phyloP scores from a whole-genome alignment of 2,888 invertebrate species.

The Ommatoiulus sabulosus region DNA sequence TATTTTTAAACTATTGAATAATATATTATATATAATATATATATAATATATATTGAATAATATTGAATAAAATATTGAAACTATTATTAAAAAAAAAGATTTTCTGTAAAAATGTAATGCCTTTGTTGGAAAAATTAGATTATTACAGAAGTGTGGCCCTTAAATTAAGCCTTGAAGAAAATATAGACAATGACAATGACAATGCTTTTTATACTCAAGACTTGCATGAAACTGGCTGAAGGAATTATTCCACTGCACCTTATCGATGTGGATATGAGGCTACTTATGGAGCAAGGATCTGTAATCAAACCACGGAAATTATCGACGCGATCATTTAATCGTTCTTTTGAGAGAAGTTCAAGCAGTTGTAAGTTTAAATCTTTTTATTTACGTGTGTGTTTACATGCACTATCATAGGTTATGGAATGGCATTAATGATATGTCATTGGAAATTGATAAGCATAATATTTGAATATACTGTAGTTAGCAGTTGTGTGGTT shows the following conservation, averaged over 20 bases:
- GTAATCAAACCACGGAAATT: background rate
- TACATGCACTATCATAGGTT: background rate
- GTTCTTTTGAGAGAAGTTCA: conserved; percentile 9
- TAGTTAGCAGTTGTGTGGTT: background rate
- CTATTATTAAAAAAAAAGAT: too few relatives aligned
- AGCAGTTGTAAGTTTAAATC: conserved; percentile 25
- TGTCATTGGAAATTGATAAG: background rate
- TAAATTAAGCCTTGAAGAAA: too few relatives aligned
- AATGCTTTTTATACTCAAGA: conserved; percentile 13
- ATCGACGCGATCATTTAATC: background rate
- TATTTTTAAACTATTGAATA: too few relatives aligned
- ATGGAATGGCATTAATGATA: background rate
- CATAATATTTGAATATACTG: background rate
- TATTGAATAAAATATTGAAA: background rate
- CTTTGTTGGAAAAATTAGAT: background rate
- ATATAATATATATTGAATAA: too few relatives aligned
- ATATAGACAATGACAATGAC: too few relatives aligned
- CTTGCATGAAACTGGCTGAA: conserved; percentile 57
- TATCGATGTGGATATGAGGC: conserved; percentile 38
- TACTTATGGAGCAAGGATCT: conserved; percentile 24
- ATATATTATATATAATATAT: too few relatives aligned
- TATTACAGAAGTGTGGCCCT: too few relatives aligned
- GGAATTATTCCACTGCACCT: conserved; percentile 1
- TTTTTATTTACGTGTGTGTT: background rate
- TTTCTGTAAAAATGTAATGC: background rate